Conservation (phyloP, 2,888 invertebrate genomes). For the Loripinus fragilis region DNA sequence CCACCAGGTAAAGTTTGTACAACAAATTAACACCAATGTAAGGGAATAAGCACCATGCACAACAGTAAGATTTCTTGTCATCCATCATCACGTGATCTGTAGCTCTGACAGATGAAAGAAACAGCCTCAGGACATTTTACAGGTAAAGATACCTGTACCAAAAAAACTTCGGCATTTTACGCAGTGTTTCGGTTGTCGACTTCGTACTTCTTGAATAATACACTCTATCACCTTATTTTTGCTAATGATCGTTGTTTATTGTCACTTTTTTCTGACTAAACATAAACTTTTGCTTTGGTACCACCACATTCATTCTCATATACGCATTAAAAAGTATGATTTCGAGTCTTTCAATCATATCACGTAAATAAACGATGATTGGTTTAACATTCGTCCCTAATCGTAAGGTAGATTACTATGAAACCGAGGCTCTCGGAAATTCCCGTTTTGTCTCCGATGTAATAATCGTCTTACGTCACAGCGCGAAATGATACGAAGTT, state of each 20-base stretch:
- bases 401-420: no score
- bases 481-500: background rate
- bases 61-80: constrained; percentile 42
- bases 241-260: no score
- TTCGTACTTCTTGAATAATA: no score
- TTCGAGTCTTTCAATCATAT: no score
- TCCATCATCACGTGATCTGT: constrained; percentile 44
- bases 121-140: constrained; percentile 18
- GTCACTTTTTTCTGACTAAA: no score
- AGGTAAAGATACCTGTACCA: constrained; percentile 2
- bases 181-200: background rate
- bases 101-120: constrained; percentile 49
- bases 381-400: no score
- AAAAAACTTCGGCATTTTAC: background rate
- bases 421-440: background rate
- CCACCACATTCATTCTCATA: no score
- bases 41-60: constrained; percentile 5
- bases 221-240: no score
- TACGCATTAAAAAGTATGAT: no score
- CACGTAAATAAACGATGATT: no score
- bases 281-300: no score
- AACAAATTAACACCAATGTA: constrained; percentile 12
- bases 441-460: background rate
- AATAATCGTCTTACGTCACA: constrained; percentile 13
- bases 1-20: background rate